A percentile compares a stretch with the other conserved stretches of the same genome.
phyloP scores from a whole-genome alignment of 1,140 invertebrate genomes.

The Holcopasites calliopsidis region DNA sequence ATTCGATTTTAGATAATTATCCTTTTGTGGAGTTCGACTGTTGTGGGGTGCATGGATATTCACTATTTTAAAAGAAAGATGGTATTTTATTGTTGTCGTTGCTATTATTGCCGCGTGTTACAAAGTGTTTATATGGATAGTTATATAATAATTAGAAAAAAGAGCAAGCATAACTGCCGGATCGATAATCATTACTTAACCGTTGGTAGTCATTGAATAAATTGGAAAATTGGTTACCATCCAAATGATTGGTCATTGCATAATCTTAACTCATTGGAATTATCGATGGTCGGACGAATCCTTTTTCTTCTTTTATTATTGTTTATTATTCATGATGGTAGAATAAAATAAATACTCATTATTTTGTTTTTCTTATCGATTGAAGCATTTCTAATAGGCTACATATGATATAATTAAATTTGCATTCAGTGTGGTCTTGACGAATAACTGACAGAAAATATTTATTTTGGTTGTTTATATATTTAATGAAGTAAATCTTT shows the following conservation, averaged over 20 bases:
- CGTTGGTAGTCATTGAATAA: slow-evolving; percentile 17
- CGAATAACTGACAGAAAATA: too few relatives aligned
- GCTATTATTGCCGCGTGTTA: not conserved
- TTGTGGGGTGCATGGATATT: not conserved
- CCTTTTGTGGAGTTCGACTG: not conserved
- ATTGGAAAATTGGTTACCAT: slow-evolving; percentile 47
- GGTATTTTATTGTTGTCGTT: not conserved
- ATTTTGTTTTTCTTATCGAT: too few relatives aligned
- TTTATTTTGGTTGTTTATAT: too few relatives aligned
- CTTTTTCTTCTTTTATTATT: too few relatives aligned
- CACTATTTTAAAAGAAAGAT: not conserved
- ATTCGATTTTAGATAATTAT: too few relatives aligned
- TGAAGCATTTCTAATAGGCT: too few relatives aligned
- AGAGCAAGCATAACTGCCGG: not conserved
- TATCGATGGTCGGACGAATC: slow-evolving; percentile 18
- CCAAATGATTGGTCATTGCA: slow-evolving; percentile 42
- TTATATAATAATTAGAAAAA: not conserved
- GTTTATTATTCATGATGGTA: too few relatives aligned
- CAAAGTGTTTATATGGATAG: not conserved
- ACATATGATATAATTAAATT: too few relatives aligned
- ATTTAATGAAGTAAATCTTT: too few relatives aligned
- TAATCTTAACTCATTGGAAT: slow-evolving; percentile 41
- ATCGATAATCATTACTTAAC: slow-evolving; percentile 15
- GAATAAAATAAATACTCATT: too few relatives aligned
- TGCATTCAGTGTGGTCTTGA: too few relatives aligned